These are phyloP conservation scores for Acholoe squamosa DNA, from an alignment of 2,888 invertebrate genomes.

Conservation along the genomic window DNA sequence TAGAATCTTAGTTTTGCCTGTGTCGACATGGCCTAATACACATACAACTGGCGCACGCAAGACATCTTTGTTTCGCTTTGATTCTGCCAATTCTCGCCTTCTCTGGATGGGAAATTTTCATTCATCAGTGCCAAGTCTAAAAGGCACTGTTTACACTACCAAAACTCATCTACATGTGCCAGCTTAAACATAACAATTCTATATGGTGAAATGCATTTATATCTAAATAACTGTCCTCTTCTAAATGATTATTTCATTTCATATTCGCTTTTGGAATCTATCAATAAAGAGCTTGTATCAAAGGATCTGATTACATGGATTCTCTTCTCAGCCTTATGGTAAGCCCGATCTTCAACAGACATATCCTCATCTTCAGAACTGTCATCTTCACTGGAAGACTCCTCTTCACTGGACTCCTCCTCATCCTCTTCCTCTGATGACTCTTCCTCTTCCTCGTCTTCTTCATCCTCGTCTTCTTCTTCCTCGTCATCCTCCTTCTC, in stretches of 20 bases:
- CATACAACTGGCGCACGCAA: conserved; percentile 98
- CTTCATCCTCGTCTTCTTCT: conserved; percentile 66
- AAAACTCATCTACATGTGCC: background rate
- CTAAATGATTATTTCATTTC: too few species aligned
- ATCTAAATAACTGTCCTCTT: too few species aligned
- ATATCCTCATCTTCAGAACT: conserved; percentile 76
- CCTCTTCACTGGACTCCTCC: conserved; percentile 78
- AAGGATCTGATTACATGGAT: conserved; percentile 74
- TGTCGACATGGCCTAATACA: conserved; percentile 98
- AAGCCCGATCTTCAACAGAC: conserved; percentile 73
- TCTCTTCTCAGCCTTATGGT: conserved; percentile 72
- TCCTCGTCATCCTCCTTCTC: conserved; percentile 79
- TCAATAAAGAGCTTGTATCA: too few species aligned
- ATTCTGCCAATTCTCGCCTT: conserved; percentile 87
- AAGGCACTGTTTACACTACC: background rate
- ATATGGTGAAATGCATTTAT: too few species aligned
- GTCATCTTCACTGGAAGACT: conserved; percentile 85
- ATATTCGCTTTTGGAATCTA: too few species aligned
- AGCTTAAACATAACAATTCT: background rate
- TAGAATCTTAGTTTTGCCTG: conserved; percentile 99
- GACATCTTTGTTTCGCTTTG: conserved; percentile 87
- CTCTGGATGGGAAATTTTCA: conserved; percentile 83
- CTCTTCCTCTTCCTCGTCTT: conserved; percentile 70
- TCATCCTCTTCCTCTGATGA: conserved; percentile 63
- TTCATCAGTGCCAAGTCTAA: background rate